phyloP scores from a whole-genome alignment of 2,888 invertebrate species.

The Megalurothrips usitatus region DNA sequence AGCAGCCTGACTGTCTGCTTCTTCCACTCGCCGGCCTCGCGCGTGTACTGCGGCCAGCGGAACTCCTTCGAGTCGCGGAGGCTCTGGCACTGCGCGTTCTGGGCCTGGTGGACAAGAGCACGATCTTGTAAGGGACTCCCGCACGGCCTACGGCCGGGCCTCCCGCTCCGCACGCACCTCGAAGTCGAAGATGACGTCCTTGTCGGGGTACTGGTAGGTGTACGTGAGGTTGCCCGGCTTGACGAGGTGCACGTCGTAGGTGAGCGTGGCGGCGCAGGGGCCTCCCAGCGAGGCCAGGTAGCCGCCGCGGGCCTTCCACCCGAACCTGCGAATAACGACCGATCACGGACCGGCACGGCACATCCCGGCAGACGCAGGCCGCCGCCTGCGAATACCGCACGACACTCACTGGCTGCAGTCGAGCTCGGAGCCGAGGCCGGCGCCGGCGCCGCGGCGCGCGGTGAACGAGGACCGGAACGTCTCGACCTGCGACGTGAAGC shows the following conservation, averaged over 20 bases:
- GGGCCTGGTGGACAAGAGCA: slow-evolving; percentile 43
- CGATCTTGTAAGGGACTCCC: no score
- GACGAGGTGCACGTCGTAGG: slow-evolving; percentile 52
- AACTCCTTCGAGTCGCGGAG: slow-evolving; percentile 46
- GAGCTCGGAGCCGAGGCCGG: slow-evolving; percentile 36
- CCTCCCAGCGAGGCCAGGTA: slow-evolving; percentile 50
- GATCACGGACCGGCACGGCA: no score
- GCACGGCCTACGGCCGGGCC: no score
- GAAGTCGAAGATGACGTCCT: slow-evolving; percentile 49
- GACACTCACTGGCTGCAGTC: slow-evolving; percentile 47
- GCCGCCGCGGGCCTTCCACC: slow-evolving; percentile 49
- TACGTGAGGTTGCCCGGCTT: slow-evolving; percentile 51
- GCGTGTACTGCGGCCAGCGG: slow-evolving; percentile 48
- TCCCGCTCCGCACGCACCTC: slow-evolving; percentile 44
- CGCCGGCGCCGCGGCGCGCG: slow-evolving; percentile 37
- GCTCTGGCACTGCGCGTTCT: slow-evolving; percentile 51
- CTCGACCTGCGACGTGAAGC: slow-evolving; percentile 47
- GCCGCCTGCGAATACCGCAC: background rate
- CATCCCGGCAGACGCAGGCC: background rate
- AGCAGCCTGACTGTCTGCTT: slow-evolving; percentile 46
- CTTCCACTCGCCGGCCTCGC: slow-evolving; percentile 48
- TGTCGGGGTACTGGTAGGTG: slow-evolving; percentile 51
- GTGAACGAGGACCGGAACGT: slow-evolving; percentile 44
- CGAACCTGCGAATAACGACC: slow-evolving; percentile 42
- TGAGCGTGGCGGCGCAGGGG: slow-evolving; percentile 50